Conservation (phyloP, 2,797 vertebrate species). For the Decapterus maruadsi region DNA sequence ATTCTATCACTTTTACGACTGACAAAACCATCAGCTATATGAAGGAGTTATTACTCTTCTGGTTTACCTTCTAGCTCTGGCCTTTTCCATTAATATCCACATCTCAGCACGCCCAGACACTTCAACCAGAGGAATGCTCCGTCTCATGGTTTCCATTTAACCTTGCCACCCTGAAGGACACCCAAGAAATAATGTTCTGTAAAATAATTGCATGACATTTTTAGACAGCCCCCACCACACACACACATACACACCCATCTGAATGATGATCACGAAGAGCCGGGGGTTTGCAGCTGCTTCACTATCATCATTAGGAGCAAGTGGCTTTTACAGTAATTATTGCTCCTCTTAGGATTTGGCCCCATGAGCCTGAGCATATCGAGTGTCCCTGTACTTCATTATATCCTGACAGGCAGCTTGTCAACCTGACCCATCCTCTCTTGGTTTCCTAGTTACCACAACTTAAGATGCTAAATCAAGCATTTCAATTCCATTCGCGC, state of each 20-base stretch:
- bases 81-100: slow-evolving; percentile 25
- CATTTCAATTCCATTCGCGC: background rate
- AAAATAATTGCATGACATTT: slow-evolving; percentile 57
- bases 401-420: slow-evolving; percentile 51
- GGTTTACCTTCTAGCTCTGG: background rate
- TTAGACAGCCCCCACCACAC: slow-evolving; percentile 28
- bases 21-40: background rate
- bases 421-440: slow-evolving; percentile 29
- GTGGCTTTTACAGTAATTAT: slow-evolving; percentile 76
- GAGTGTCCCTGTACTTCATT: slow-evolving; percentile 47
- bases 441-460: slow-evolving; percentile 31
- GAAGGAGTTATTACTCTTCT: background rate
- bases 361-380: slow-evolving; percentile 36
- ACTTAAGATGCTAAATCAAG: slow-evolving; percentile 1
- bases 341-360: slow-evolving; percentile 58
- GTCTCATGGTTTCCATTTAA: slow-evolving; percentile 42
- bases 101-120: slow-evolving; percentile 12
- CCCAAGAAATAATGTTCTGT: slow-evolving; percentile 19
- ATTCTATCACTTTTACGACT: background rate
- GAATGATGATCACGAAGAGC: slow-evolving; percentile 48
- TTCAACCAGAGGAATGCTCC: slow-evolving; percentile 14
- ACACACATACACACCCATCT: slow-evolving; percentile 15
- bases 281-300: slow-evolving; percentile 54
- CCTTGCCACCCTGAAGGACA: slow-evolving; percentile 62
- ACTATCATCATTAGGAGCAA: slow-evolving; percentile 60